Percentiles rank a stretch among this genome's conserved stretches.
Conservation (phyloP, 2,888 invertebrate species). For the Parnassius mnemosyne region DNA sequence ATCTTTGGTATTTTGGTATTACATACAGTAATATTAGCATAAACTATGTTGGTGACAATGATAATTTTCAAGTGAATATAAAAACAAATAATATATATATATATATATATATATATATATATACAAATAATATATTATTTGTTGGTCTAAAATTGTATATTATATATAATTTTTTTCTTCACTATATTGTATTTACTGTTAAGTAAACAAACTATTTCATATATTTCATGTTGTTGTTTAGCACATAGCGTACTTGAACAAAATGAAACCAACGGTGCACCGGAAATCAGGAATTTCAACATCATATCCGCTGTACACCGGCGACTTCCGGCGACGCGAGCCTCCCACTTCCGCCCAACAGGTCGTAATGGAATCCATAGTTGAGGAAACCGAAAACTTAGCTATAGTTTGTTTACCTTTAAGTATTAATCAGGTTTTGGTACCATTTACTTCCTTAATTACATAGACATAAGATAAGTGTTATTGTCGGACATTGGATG, state of each 20-base stretch:
- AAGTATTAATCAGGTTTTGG: not conserved
- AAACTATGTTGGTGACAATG: no score
- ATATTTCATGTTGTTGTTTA: slow-evolving; percentile 5
- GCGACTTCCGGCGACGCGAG: slow-evolving; percentile 58
- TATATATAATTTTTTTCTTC: no score
- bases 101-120: no score
- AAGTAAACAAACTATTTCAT: not conserved
- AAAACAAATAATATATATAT: no score
- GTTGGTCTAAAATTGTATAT: no score
- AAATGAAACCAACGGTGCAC: slow-evolving; percentile 39
- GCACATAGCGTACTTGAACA: slow-evolving; percentile 28
- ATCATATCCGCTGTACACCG: slow-evolving; percentile 69
- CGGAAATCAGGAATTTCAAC: slow-evolving; percentile 73
- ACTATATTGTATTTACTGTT: not conserved
- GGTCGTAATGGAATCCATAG: slow-evolving; percentile 25
- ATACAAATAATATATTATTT: no score
- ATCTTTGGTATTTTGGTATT: no score
- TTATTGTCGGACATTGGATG: no score
- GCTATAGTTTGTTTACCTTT: slow-evolving; percentile 2
- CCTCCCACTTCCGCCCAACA: slow-evolving; percentile 39
- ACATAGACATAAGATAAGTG: no score
- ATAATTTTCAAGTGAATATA: no score
- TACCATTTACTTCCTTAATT: no score
- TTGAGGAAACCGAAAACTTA: slow-evolving; percentile 21
- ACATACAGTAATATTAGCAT: no score